phyloP scores from a whole-genome alignment of 2,888 invertebrate genomes.

The Caenorhabditis uteleia region DNA sequence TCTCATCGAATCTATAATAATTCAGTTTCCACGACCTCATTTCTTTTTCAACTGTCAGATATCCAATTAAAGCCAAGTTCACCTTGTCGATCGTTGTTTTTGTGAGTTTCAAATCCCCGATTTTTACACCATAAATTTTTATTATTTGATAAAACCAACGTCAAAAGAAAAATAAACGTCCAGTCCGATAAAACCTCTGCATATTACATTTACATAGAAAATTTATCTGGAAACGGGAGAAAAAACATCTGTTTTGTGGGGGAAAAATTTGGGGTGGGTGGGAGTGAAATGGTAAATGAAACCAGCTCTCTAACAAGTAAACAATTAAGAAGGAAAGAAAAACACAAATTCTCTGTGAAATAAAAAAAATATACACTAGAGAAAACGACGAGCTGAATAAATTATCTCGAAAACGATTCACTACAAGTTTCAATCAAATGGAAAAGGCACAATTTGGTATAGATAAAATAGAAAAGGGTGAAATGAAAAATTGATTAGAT shows the following conservation, averaged over 20 bases:
- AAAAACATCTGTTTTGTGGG: constrained; percentile 15
- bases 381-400: constrained; percentile 11
- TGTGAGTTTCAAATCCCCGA: background rate
- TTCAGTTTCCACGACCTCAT: background rate
- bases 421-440: constrained; percentile 6
- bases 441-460: constrained; percentile 2
- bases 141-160: constrained; percentile 29
- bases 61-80: constrained; percentile 3
- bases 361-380: constrained; percentile 9
- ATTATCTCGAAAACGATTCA: constrained; percentile 16
- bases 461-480: background rate
- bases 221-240: too few relatives aligned
- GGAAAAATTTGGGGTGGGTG: too few relatives aligned
- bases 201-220: background rate
- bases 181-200: background rate
- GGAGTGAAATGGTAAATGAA: too few relatives aligned
- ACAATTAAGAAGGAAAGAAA: background rate
- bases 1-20: constrained; percentile 3
- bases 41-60: constrained; percentile 11
- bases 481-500: constrained; percentile 1
- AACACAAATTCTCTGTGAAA: background rate
- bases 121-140: background rate
- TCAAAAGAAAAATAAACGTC: constrained; percentile 5
- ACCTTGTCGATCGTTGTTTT: too few relatives aligned
- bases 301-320: background rate